Conservation (phyloP, 2,797 vertebrate genomes). For the Menidia menidia region DNA sequence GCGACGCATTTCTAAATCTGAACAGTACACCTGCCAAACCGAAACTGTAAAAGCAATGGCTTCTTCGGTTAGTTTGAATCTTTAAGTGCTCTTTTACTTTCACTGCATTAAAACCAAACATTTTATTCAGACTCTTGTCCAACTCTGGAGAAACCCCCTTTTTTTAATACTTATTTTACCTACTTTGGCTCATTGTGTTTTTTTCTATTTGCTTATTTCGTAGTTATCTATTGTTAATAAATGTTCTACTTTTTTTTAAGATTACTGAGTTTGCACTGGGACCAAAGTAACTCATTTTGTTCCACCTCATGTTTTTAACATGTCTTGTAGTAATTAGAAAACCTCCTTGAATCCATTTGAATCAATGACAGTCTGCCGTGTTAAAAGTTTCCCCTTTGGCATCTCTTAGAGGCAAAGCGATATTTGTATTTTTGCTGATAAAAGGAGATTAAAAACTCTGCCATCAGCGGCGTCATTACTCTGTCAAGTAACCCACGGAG, state of each 20-base stretch:
- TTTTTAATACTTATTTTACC: too few relatives aligned
- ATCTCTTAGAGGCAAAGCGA: constrained; percentile 7
- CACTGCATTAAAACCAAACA: not conserved
- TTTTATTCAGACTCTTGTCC: not conserved
- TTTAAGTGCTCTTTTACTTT: not conserved
- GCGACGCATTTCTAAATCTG: not conserved
- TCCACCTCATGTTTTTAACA: too few relatives aligned
- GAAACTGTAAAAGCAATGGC: not conserved
- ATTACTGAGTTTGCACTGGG: too few relatives aligned
- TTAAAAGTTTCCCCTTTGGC: not conserved
- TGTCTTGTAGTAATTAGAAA: too few relatives aligned
- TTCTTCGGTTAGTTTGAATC: not conserved
- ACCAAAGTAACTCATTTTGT: too few relatives aligned
- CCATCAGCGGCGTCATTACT: not conserved
- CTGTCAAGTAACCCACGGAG: constrained; percentile 1
- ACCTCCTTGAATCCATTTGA: not conserved
- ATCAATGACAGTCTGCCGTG: not conserved
- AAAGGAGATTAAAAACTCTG: not conserved
- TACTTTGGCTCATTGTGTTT: too few relatives aligned
- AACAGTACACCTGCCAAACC: not conserved
- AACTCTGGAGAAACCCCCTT: too few relatives aligned
- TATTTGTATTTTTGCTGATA: not conserved
- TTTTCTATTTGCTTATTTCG: too few relatives aligned
- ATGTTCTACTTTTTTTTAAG: too few relatives aligned
- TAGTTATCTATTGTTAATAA: too few relatives aligned